Base-by-base conservation (phyloP, 2,113 vertebrate species). In the Myotis davidii region DNA sequence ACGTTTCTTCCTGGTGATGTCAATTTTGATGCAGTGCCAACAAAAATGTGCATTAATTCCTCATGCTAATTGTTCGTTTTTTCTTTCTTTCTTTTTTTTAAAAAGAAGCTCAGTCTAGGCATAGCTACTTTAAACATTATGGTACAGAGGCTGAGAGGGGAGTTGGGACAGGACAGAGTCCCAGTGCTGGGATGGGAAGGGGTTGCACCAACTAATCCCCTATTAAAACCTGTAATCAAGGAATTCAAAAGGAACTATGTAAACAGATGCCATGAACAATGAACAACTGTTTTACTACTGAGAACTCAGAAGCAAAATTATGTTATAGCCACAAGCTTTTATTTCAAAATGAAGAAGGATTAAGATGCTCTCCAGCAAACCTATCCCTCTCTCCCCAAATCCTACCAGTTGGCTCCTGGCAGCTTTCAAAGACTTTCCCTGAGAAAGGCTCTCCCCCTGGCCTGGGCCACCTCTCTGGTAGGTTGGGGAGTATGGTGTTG, bases 161-260 rank as follows among this genome's bases (percentile, higher is more conserved):
- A 85, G 94, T 64, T 74, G 56, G 73, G 65, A 48, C 0, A 4
- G 11, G 42, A 70, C 77, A 84, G 69, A n/a, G 27, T 45, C 86
- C 14, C 32, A 61, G 52, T 69, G 79, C 92, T 88, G 54, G 73
- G 73, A 45, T 94, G 69, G 88, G 83, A 89, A 97, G 78, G 90
- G 92, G 94, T 82, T 91, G 81, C 73, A 86, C 59, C 0, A 8
- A 83, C 81, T 85, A 97, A 96, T 96, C 95, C 94, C 77, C 95
- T 81, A 91, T 87, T 96, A 97, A 96, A 97, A 96, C 94, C 94
- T 91, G 74, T 94, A 95, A 97, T 92, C 94, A 94, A 96, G 88
- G 94, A 94, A 95, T 90, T 97, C 92, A 94, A 88, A 91, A 96
- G 77, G 69, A 78, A 94, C 37, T 16, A 39, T n/a, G 74, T 77